A percentile compares a stretch with the other conserved stretches of the same genome.
phyloP scores from a whole-genome alignment of 2,113 vertebrate species.

The Eclectus roratus region DNA sequence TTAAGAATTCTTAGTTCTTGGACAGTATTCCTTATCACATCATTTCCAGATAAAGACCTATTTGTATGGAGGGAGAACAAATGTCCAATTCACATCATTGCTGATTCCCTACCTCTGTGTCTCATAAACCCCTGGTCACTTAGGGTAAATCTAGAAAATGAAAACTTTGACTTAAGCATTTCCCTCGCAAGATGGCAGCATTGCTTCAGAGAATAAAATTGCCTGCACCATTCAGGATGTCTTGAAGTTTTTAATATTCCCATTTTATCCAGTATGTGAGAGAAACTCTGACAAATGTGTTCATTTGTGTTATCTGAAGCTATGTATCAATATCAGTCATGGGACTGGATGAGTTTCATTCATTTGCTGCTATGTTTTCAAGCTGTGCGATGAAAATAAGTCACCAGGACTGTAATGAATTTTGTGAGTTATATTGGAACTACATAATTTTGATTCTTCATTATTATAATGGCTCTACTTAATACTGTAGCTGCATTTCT shows the following conservation, averaged over 20 bases:
- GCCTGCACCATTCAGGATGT: too few relatives aligned
- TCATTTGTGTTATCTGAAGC: neutral
- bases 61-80: neutral
- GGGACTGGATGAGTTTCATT: neutral
- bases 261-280: neutral
- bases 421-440: neutral
- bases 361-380: neutral
- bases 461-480: neutral
- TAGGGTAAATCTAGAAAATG: neutral
- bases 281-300: neutral
- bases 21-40: neutral
- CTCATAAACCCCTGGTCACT: neutral
- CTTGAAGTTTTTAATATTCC: neutral
- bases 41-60: neutral
- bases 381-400: neutral
- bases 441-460: neutral
- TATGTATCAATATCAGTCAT: neutral
- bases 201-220: neutral
- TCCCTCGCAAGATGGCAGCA: slow-evolving; percentile 12
- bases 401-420: neutral
- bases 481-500: neutral
- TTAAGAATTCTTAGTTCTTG: neutral
- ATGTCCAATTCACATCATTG: neutral
- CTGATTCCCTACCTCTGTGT: neutral
- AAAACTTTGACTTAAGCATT: neutral